These are phyloP conservation scores for Drosophila bocqueti DNA, from an alignment of 1,140 invertebrate species.

Conservation along the genomic window DNA sequence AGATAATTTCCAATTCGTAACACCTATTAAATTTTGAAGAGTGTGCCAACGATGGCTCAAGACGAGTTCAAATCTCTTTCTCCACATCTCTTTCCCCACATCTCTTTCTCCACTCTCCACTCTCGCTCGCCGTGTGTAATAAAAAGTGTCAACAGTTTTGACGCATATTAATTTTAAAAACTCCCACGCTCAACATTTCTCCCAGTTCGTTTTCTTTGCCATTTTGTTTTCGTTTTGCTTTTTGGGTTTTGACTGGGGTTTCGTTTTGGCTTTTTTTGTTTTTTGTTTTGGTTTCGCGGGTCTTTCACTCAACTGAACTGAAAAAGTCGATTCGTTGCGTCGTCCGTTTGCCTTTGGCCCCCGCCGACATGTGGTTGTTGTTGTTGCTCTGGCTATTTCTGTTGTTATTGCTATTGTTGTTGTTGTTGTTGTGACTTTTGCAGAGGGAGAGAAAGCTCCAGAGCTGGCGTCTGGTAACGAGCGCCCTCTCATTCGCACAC, in stretches of 20 bases:
- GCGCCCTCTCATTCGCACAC: slow-evolving; percentile 16
- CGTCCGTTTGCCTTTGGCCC: slow-evolving; percentile 66
- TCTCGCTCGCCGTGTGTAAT: background rate
- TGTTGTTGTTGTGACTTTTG: slow-evolving; percentile 28
- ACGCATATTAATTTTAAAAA: slow-evolving; percentile 81
- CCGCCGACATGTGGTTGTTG: background rate
- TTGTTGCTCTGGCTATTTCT: slow-evolving; percentile 10
- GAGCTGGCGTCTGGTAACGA: slow-evolving; percentile 16
- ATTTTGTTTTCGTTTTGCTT: slow-evolving; percentile 56
- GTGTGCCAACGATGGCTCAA: slow-evolving; percentile 11
- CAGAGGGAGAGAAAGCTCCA: slow-evolving; percentile 78
- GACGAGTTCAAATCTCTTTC: slow-evolving; percentile 13
- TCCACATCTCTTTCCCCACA: slow-evolving; percentile 1
- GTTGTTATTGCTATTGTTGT: background rate
- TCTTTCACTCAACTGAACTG: slow-evolving; percentile 42
- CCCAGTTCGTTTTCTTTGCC: slow-evolving; percentile 28
- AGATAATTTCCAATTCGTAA: background rate
- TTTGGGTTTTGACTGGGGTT: slow-evolving; percentile 42
- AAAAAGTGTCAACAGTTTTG: slow-evolving; percentile 70
- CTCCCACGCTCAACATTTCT: slow-evolving; percentile 79
- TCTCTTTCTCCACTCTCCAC: background rate
- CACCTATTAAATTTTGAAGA: slow-evolving; percentile 3
- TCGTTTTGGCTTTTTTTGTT: slow-evolving; percentile 39
- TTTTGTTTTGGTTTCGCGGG: slow-evolving; percentile 13
- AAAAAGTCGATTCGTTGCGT: slow-evolving; percentile 56